phyloP scores from a whole-genome alignment of 2,113 vertebrate genomes.

The Barbus barbus region DNA sequence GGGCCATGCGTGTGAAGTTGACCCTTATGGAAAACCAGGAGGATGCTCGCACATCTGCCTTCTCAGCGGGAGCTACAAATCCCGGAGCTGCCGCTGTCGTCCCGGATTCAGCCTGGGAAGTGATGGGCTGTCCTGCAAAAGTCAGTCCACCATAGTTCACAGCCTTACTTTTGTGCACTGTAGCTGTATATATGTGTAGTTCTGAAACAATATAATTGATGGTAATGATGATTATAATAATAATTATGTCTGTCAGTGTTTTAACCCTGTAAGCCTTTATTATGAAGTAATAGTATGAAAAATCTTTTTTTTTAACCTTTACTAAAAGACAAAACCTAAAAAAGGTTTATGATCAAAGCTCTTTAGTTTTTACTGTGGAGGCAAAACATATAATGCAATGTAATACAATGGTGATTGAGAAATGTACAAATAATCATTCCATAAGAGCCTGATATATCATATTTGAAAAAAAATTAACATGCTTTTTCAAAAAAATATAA shows the following conservation, averaged over 20 bases:
- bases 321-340: neutral
- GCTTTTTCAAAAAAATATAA: no score
- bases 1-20: slow-evolving; percentile 88
- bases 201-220: neutral
- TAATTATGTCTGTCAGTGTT: neutral
- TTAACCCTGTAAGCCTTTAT: neutral
- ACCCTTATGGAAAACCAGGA: slow-evolving; percentile 83
- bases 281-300: no score
- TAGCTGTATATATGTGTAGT: neutral
- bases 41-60: slow-evolving; percentile 94
- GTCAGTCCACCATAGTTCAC: slow-evolving; percentile 75
- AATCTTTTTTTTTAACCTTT: neutral
- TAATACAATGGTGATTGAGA: no score
- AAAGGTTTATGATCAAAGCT: neutral
- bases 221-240: neutral
- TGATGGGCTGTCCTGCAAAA: slow-evolving; percentile 94
- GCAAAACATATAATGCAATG: no score
- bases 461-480: no score
- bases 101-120: slow-evolving; percentile 87
- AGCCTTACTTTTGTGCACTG: neutral
- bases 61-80: slow-evolving; percentile 92
- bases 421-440: no score
- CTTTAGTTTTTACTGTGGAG: neutral
- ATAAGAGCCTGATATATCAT: no score
- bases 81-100: slow-evolving; percentile 90